Conservation (phyloP, 2,888 invertebrate species). For the Hymenopus coronatus region DNA sequence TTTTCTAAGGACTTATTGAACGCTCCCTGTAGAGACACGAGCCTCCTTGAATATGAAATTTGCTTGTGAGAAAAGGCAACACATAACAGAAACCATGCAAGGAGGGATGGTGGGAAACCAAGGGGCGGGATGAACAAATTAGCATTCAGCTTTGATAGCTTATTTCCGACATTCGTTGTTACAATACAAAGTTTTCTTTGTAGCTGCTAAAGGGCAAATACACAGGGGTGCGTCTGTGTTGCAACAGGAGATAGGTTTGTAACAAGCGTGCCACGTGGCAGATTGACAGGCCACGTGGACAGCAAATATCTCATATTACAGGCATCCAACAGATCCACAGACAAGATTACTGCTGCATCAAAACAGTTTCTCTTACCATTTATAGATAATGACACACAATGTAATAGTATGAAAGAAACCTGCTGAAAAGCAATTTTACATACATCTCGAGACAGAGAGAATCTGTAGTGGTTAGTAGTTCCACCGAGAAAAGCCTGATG, state of each 20-base stretch:
- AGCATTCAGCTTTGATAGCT: background rate
- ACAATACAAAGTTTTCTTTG: background rate
- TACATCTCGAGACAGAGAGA: no score
- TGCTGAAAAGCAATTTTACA: no score
- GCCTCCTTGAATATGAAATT: no score
- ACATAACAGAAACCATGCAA: background rate
- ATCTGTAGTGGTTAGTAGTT: no score
- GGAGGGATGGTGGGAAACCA: background rate
- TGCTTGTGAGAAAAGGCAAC: background rate
- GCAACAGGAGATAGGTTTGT: background rate
- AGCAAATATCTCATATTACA: background rate
- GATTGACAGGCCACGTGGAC: background rate
- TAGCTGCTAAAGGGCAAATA: background rate
- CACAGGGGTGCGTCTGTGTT: background rate
- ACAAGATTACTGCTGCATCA: background rate
- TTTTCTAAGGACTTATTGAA: no score
- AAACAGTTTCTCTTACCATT: background rate
- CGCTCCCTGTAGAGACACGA: no score
- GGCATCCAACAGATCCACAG: background rate
- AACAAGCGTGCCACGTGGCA: background rate
- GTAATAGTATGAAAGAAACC: background rate
- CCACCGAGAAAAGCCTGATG: no score
- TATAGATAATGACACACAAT: background rate
- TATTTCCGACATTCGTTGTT: background rate
- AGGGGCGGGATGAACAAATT: background rate